Percentiles rank a stretch among this genome's conserved stretches.
Conservation (phyloP, 2,113 vertebrate genomes). For the Antennarius striatus region DNA sequence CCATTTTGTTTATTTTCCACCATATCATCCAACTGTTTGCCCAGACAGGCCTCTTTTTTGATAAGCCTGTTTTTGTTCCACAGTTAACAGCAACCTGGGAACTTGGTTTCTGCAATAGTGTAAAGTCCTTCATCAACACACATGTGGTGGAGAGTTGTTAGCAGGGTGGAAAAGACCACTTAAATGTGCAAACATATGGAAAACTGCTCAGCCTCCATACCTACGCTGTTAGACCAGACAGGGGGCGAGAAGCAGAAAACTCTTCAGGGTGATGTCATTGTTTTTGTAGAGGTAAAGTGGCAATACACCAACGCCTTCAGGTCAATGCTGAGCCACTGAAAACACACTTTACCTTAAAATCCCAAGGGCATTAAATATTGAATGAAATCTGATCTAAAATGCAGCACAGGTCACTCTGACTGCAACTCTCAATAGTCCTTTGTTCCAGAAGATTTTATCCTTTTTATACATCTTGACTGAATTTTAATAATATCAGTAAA, state of each 20-base stretch:
- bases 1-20: slow-evolving; percentile 66
- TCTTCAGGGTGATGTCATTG: slow-evolving; percentile 57
- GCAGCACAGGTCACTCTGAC: slow-evolving; percentile 10
- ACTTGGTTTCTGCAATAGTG: neutral
- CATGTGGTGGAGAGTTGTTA: slow-evolving; percentile 26
- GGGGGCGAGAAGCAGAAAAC: slow-evolving; percentile 15
- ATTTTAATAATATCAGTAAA: slow-evolving; percentile 53
- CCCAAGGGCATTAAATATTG: slow-evolving; percentile 15
- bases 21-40: slow-evolving; percentile 32
- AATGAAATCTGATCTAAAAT: slow-evolving; percentile 26
- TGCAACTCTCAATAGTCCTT: slow-evolving; percentile 15
- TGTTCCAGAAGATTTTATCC: slow-evolving; percentile 11
- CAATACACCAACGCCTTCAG: slow-evolving; percentile 61
- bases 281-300: slow-evolving; percentile 45
- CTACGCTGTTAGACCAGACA: slow-evolving; percentile 5
- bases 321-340: slow-evolving; percentile 37
- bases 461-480: slow-evolving; percentile 12
- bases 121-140: slow-evolving; percentile 2
- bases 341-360: slow-evolving; percentile 24
- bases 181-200: slow-evolving; percentile 48
- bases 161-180: slow-evolving; percentile 24
- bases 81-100: slow-evolving; percentile 12
- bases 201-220: slow-evolving; percentile 50
- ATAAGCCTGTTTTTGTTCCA: slow-evolving; percentile 32
- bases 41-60: slow-evolving; percentile 25